A percentile compares a stretch with the other conserved stretches of the same genome.
These are phyloP conservation scores for Rhabdomys dilectus DNA, from an alignment of 2,113 vertebrate genomes.

Conservation along the genomic window DNA sequence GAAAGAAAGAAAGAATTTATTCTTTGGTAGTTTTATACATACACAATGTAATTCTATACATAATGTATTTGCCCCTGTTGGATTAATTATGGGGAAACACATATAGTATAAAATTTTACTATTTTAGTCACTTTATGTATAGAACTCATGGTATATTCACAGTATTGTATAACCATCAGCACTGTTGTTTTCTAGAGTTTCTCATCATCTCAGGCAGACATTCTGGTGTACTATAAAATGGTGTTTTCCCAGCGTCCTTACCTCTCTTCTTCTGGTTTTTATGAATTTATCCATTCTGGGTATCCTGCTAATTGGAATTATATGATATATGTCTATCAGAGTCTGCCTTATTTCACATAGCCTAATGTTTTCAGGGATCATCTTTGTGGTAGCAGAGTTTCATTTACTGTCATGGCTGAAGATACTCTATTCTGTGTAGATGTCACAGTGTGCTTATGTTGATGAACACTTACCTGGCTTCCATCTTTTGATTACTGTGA, in stretches of 20 bases:
- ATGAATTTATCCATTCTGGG: neutral
- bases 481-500: neutral
- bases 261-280: neutral
- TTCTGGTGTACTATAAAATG: neutral
- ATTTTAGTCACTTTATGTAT: neutral
- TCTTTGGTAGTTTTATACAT: neutral
- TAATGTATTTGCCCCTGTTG: neutral
- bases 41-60: neutral
- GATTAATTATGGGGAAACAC: neutral
- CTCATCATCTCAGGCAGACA: neutral
- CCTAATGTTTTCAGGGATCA: neutral
- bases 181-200: neutral
- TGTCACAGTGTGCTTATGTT: neutral
- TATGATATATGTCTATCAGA: neutral
- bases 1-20: neutral
- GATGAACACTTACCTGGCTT: neutral
- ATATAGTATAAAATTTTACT: neutral
- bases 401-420: neutral
- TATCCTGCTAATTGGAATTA: neutral
- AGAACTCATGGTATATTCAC: neutral
- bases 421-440: neutral
- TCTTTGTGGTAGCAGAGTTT: neutral
- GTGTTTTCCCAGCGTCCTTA: neutral
- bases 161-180: neutral
- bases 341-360: neutral